Conservation (phyloP, 2,113 vertebrate genomes). For the zebrafish (Danio rerio) region GRCz12tu NC_133178.1:31649501-31650000, state of each 20-base stretch:
- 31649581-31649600: no score
- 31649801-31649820: neutral
- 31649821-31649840: constrained; percentile 8
- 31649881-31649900: constrained; percentile 53
- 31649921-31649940: neutral
- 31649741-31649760: constrained; percentile 65
- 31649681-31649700: constrained; percentile 78
- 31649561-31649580: no score
- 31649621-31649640: constrained; percentile 75
- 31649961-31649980: neutral
- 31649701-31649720: constrained; percentile 89
- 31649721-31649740: constrained; percentile 90
- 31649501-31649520: no score
- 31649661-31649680: constrained; percentile 88
- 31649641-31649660: constrained; percentile 91
- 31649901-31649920: constrained; percentile 41
- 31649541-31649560: no score
- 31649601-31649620: no score
- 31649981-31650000: neutral
- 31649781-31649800: constrained; percentile 8
- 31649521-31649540: no score
- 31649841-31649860: neutral
- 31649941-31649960: neutral
- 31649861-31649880: constrained; percentile 37
- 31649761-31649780: neutral